Conservation (phyloP, 1,140 invertebrate species). For the Drosophila virilis region DNA sequence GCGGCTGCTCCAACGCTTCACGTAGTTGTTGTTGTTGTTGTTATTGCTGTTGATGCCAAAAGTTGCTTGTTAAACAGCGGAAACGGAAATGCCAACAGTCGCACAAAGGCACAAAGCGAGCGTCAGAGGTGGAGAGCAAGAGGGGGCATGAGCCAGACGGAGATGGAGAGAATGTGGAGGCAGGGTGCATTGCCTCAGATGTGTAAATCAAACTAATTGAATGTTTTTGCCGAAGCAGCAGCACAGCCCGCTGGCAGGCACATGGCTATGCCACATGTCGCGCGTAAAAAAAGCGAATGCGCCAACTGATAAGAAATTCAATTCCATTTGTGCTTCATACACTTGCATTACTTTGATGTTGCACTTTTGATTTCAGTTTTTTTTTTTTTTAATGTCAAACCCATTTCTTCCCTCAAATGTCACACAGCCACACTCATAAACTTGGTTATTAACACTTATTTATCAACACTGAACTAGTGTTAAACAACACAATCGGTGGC, state of each 20-base stretch:
- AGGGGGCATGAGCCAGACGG: background rate
- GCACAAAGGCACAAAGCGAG: constrained; percentile 66
- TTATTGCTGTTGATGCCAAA: constrained; percentile 61
- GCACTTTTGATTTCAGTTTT: constrained; percentile 14
- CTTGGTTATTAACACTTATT: background rate
- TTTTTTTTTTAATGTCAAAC: background rate
- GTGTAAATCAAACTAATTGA: constrained; percentile 82
- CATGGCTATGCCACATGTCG: constrained; percentile 44
- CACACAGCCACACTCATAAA: background rate
- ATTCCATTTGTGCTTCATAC: constrained; percentile 44
- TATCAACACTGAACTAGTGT: background rate
- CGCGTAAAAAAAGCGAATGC: constrained; percentile 15
- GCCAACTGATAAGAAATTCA: constrained; percentile 69
- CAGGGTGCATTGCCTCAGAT: constrained; percentile 32
- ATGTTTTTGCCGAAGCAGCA: constrained; percentile 68
- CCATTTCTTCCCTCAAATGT: background rate
- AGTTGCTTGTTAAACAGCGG: constrained; percentile 80
- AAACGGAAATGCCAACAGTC: constrained; percentile 79
- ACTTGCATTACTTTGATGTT: constrained; percentile 34
- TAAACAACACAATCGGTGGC: background rate
- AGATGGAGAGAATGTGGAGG: background rate
- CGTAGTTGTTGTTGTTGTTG: constrained; percentile 44
- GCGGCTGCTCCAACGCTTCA: constrained; percentile 19
- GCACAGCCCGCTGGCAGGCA: constrained; percentile 67
- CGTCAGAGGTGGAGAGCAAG: background rate